These are phyloP conservation scores for Eidolon helvum DNA, from an alignment of 2,113 vertebrate species.

Conservation along the genomic window DNA sequence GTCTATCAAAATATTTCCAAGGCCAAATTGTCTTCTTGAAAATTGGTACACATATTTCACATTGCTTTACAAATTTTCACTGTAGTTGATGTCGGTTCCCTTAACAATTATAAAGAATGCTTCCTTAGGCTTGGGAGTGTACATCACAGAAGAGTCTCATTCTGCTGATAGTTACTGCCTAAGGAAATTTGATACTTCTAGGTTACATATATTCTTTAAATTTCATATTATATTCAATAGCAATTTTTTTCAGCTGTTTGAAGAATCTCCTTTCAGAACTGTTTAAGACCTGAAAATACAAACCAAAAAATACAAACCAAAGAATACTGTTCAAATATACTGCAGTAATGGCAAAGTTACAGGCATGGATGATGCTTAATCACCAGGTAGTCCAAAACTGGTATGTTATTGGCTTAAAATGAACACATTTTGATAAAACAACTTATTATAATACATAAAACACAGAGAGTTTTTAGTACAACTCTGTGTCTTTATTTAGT, in stretches of 20 bases:
- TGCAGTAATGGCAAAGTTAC: neutral
- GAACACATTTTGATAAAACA: neutral
- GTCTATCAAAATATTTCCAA: slow-evolving; percentile 25
- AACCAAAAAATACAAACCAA: neutral
- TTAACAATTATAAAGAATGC: neutral
- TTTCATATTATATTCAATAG: neutral
- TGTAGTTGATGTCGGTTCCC: neutral
- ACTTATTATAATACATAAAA: neutral
- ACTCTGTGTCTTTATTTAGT: neutral
- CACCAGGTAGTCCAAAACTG: neutral
- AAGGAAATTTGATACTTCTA: neutral
- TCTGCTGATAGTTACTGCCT: neutral
- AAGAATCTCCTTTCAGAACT: neutral
- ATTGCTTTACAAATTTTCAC: neutral
- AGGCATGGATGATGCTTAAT: neutral
- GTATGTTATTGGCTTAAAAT: neutral
- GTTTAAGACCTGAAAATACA: neutral
- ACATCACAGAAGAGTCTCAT: neutral
- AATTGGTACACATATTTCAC: neutral
- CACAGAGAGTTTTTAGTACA: neutral
- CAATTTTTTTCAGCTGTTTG: neutral
- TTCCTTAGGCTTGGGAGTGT: neutral
- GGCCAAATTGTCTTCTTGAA: neutral
- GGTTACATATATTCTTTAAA: neutral
- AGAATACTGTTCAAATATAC: neutral